Percentiles rank a stretch among this genome's conserved stretches.
phyloP scores from a whole-genome alignment of 35 echinoderm and acorn worm species.

The Patiria miniata region DNA sequence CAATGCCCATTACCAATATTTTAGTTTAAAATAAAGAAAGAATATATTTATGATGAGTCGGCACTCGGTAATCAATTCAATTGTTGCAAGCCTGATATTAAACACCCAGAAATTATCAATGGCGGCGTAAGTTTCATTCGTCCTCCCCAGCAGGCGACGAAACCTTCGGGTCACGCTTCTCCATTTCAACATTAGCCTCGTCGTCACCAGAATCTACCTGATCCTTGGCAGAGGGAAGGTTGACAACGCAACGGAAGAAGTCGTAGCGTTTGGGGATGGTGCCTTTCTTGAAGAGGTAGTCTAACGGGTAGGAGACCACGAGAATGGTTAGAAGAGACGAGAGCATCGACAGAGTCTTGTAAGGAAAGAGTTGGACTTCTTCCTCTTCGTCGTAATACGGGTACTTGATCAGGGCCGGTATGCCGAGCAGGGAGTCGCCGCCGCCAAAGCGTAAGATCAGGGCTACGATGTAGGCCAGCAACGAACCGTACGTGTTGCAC shows the following conservation, averaged over 20 bases:
- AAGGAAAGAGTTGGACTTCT: conserved; percentile 81
- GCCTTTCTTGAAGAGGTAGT: conserved; percentile 59
- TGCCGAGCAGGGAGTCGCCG: conserved; percentile 50
- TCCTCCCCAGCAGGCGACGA: too few relatives aligned
- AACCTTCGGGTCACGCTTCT: too few relatives aligned
- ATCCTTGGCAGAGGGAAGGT: neutral
- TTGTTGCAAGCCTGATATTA: too few relatives aligned
- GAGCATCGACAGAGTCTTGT: conserved; percentile 74
- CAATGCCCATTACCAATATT: too few relatives aligned
- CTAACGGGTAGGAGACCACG: conserved; percentile 50
- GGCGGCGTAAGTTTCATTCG: too few relatives aligned
- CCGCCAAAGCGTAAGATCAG: conserved; percentile 80
- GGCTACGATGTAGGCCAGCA: conserved; percentile 73
- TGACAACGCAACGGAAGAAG: conserved; percentile 50
- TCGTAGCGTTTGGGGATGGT: conserved; percentile 53
- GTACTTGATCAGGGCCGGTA: conserved; percentile 71
- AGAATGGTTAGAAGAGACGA: conserved; percentile 67
- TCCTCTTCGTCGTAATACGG: conserved; percentile 60
- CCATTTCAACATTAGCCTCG: too few relatives aligned
- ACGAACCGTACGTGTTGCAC: conserved; percentile 82
- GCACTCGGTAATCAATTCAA: too few relatives aligned
- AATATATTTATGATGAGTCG: too few relatives aligned
- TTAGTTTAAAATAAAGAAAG: too few relatives aligned
- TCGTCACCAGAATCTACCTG: too few relatives aligned
- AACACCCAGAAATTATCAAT: too few relatives aligned